Evolutionary conservation across 2,113 vertebrate species (phyloP).

Genomic region (Rhagologus leucostigma): DNA sequence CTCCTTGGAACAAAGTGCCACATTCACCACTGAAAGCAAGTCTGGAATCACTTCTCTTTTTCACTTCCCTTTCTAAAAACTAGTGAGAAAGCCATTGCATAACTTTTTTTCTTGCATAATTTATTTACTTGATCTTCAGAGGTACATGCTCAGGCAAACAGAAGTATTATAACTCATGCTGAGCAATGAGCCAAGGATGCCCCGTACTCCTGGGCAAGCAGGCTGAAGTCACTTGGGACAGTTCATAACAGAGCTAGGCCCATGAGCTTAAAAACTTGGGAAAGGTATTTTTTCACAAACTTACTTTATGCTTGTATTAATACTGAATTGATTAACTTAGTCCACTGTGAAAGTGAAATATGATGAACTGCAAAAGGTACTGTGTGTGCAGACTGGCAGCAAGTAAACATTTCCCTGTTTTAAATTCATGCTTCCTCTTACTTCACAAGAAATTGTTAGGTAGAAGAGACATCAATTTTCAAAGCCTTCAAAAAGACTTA

Average conservation of each 20-base stretch:
- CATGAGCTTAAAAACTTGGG: neutral
- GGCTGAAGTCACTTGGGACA: neutral
- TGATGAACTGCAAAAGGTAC: neutral
- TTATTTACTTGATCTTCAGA: neutral
- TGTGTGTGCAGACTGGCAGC: neutral
- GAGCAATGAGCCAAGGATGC: neutral
- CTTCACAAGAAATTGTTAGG: neutral
- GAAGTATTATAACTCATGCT: neutral
- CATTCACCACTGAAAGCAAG: neutral
- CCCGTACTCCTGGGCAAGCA: neutral
- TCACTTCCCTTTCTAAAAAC: neutral
- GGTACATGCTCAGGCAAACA: neutral
- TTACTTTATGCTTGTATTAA: neutral
- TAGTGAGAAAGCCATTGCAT: neutral
- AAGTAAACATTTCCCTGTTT: neutral
- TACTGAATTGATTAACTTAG: neutral
- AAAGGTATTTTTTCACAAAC: neutral
- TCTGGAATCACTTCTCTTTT: conserved; percentile 15
- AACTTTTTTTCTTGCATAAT: neutral
- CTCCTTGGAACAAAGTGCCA: neutral
- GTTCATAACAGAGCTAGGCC: neutral
- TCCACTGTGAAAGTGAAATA: neutral
- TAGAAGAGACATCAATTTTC: neutral
- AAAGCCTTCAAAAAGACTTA: neutral
- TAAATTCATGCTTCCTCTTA: neutral